Conservation (phyloP, 1,140 invertebrate species). For the Drosophila nebulosa region DNA sequence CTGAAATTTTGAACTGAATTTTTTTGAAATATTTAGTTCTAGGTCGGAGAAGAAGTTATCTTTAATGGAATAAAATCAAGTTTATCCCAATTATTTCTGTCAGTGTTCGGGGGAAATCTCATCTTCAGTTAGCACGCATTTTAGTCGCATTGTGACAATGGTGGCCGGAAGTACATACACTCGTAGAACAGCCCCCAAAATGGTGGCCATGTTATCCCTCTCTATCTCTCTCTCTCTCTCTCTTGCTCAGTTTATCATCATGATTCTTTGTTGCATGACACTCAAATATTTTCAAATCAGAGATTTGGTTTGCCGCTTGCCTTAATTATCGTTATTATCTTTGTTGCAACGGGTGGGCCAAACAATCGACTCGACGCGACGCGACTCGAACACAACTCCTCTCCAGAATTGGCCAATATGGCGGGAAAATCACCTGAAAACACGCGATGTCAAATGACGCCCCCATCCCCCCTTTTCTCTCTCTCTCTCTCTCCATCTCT, state of each 20-base stretch:
- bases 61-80: too few relatives aligned
- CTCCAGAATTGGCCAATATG: conserved; percentile 68
- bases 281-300: conserved; percentile 41
- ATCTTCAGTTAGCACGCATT: conserved; percentile 26
- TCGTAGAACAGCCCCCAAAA: conserved; percentile 46
- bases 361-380: not conserved
- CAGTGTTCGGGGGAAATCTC: conserved; percentile 21
- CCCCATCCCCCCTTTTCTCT: not conserved
- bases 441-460: conserved; percentile 70
- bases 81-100: not conserved
- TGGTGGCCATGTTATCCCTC: conserved; percentile 27
- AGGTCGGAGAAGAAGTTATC: too few relatives aligned
- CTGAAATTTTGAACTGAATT: too few relatives aligned
- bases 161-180: conserved; percentile 56
- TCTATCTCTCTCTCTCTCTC: not conserved
- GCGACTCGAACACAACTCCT: conserved; percentile 16
- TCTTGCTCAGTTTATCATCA: not conserved
- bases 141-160: conserved; percentile 53
- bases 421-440: conserved; percentile 63
- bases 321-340: conserved; percentile 75
- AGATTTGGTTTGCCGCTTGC: conserved; percentile 73
- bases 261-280: conserved; percentile 66
- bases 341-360: conserved; percentile 17
- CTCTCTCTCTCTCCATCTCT: conserved; percentile 3
- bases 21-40: too few relatives aligned